These are phyloP conservation scores for Tetragnatha montana DNA, from an alignment of 2,888 invertebrate genomes.

Conservation along the genomic window DNA sequence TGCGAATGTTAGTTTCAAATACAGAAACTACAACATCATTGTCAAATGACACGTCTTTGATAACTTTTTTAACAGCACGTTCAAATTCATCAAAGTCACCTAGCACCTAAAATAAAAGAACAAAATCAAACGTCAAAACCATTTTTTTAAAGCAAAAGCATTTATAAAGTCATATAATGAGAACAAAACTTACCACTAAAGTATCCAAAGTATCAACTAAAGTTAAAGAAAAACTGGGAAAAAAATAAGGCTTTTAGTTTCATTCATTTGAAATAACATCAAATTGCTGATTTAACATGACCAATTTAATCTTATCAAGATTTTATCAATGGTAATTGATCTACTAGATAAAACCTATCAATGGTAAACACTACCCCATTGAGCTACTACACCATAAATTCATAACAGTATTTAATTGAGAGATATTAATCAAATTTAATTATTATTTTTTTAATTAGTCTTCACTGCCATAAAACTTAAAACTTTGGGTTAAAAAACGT, in stretches of 20 bases:
- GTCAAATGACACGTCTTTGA: slow-evolving; percentile 92
- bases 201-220: slow-evolving; percentile 96
- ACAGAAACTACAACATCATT: slow-evolving; percentile 96
- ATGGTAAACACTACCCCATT: no score
- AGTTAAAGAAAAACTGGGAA: slow-evolving; percentile 94
- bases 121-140: background rate
- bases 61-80: slow-evolving; percentile 88
- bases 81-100: slow-evolving; percentile 97
- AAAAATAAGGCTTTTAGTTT: slow-evolving; percentile 21
- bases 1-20: slow-evolving; percentile 98
- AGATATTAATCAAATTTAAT: no score
- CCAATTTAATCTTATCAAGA: no score
- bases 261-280: background rate
- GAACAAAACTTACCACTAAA: slow-evolving; percentile 81
- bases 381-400: no score
- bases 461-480: no score
- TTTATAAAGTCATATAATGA: background rate
- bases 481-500: no score
- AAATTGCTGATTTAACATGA: background rate
- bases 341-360: no score
- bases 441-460: no score
- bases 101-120: slow-evolving; percentile 80
- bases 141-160: background rate
- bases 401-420: no score
- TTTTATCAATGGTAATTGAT: no score